Evolutionary conservation across 37 sponge, comb jelly and placozoan species (phyloP).

Genomic region (Spongilla lacustris): DNA sequence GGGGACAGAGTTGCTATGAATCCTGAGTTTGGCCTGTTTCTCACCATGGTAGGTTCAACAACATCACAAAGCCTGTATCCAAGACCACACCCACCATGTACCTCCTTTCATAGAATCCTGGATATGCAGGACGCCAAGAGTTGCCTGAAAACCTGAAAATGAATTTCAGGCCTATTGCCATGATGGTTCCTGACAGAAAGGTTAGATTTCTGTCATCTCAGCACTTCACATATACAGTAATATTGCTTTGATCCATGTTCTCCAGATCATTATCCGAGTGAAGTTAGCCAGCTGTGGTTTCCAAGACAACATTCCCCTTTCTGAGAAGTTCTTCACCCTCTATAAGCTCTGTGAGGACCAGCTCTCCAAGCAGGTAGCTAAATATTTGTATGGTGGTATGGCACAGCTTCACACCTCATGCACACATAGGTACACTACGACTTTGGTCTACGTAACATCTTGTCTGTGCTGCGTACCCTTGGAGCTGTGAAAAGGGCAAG

Average conservation of each 20-base stretch:
- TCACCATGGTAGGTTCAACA: conserved; percentile 86
- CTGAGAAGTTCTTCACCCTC: conserved; percentile 97
- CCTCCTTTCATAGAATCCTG: conserved; percentile 82
- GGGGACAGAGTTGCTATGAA: conserved; percentile 93
- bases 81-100: too few relatives aligned
- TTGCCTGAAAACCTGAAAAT: conserved; percentile 98
- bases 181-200: conserved; percentile 99
- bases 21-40: conserved; percentile 98
- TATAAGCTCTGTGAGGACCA: conserved; percentile 99
- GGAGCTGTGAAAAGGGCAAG: conserved; percentile 93
- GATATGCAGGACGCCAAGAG: conserved; percentile 98
- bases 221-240: not conserved
- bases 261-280: conserved; percentile 97
- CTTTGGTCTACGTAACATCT: conserved; percentile 98
- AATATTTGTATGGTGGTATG: not conserved
- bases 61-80: too few relatives aligned
- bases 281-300: conserved; percentile 98
- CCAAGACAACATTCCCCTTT: conserved; percentile 87
- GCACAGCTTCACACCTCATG: not conserved
- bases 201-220: conserved; percentile 11
- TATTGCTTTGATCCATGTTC: not conserved
- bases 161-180: conserved; percentile 98
- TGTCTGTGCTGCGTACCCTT: conserved; percentile 96
- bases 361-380: conserved; percentile 91
- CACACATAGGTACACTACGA: conserved; percentile 96